Base-by-base conservation (phyloP, 2,797 vertebrate genomes). In the Gallinago stenura region DNA sequence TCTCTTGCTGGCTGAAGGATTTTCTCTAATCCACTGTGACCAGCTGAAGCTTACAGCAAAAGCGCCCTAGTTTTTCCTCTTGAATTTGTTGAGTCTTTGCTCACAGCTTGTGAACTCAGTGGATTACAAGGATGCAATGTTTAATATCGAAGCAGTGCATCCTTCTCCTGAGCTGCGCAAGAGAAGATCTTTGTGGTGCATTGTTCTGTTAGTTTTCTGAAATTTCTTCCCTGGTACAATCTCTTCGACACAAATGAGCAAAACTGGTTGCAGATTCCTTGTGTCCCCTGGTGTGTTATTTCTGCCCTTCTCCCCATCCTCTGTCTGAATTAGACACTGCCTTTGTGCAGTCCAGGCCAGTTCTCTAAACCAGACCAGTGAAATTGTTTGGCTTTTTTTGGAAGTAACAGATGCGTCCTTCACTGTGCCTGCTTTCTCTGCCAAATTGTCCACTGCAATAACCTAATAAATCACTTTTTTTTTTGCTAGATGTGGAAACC, bases 341-440 rank as follows among this genome's bases (percentile, higher is more conserved):
- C 72, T 91, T 31, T 88, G 50, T 33, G 73, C 86, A 73, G 77
- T 53, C 73, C 90, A 79, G 78, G 83, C 86, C 88, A 82, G 50
- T 84, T 91, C 80, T 90, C 66, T 87, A n/a, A 90, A 87, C 54
- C 51, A 84, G 30, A 84, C 48, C 83, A 37, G 51, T 56, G 86
- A 79, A 82, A 87, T 73, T 70, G 30, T 88, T 79, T 71, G 57
- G 48, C 62, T 65, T 61, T 73, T 61, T 89, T 68, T 37, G 24
- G 51, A 80, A 92, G 41, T 43, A 51, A n/a, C 65, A 69, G 66
- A 50, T 64, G 80, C 56, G 20, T 48, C 19, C 31, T 83, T 85
- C 48, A 71, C 43, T 2, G 2, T 64, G 48, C 45, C 50, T 64
- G 46, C 43, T 91, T 62, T 76, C 57, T 73, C 83, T 91, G 85